Evolutionary conservation across 2,888 invertebrate species (phyloP).

Genomic region (Cosmia trapezina): DNA sequence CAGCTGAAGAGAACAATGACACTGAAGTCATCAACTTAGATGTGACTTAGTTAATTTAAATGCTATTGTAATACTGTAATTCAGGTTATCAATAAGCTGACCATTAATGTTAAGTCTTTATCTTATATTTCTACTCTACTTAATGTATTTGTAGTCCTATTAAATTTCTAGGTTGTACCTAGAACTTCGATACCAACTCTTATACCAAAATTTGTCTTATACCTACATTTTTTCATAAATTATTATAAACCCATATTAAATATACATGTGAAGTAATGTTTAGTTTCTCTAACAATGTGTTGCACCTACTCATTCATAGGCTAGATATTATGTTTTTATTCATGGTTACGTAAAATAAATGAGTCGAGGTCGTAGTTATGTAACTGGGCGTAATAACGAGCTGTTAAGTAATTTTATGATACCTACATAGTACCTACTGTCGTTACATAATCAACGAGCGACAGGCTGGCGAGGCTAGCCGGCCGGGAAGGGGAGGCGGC

Average conservation of each 20-base stretch:
- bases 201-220: slow-evolving; percentile 83
- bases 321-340: slow-evolving; percentile 38
- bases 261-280: slow-evolving; percentile 67
- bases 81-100: slow-evolving; percentile 63
- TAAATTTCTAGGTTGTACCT: slow-evolving; percentile 78
- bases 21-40: slow-evolving; percentile 67
- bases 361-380: slow-evolving; percentile 61
- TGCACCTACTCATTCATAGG: slow-evolving; percentile 22
- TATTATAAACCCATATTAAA: slow-evolving; percentile 71
- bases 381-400: slow-evolving; percentile 62
- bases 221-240: slow-evolving; percentile 74
- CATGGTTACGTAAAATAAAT: slow-evolving; percentile 62
- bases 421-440: slow-evolving; percentile 58
- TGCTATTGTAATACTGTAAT: slow-evolving; percentile 61
- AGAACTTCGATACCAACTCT: slow-evolving; percentile 83
- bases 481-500: slow-evolving; percentile 49
- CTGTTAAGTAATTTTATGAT: slow-evolving; percentile 67
- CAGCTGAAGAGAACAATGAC: slow-evolving; percentile 75
- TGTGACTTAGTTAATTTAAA: slow-evolving; percentile 57
- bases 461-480: slow-evolving; percentile 58
- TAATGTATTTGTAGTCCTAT: slow-evolving; percentile 75
- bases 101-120: slow-evolving; percentile 68
- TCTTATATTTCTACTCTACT: slow-evolving; percentile 72
- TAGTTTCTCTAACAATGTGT: slow-evolving; percentile 48
- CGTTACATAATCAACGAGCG: slow-evolving; percentile 63